These are phyloP conservation scores for Andrena praecox DNA, from an alignment of 2,888 invertebrate species.

Conservation along the genomic window DNA sequence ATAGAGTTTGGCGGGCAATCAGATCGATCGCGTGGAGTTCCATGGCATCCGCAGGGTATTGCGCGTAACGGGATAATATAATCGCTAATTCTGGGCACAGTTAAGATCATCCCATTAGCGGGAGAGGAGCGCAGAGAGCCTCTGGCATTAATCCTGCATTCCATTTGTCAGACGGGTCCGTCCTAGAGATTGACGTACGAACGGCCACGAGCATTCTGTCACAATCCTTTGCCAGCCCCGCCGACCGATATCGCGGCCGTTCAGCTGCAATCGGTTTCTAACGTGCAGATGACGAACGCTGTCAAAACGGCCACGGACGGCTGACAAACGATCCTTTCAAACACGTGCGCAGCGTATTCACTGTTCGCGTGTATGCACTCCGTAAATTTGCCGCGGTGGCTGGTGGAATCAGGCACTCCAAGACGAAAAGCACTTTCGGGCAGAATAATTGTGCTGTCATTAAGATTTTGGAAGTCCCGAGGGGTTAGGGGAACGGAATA, in stretches of 20 bases:
- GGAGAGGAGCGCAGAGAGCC: neutral
- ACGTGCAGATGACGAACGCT: slow-evolving; percentile 14
- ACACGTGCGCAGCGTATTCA: neutral
- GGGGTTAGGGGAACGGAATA: neutral
- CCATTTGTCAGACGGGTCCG: slow-evolving; percentile 54
- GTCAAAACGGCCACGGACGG: slow-evolving; percentile 21
- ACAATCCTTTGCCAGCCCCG: slow-evolving; percentile 53
- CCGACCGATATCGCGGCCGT: slow-evolving; percentile 37
- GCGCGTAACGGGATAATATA: slow-evolving; percentile 23
- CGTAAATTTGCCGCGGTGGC: neutral
- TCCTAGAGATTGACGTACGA: slow-evolving; percentile 53
- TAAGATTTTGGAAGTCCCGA: neutral
- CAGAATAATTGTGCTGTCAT: neutral
- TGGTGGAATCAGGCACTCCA: neutral
- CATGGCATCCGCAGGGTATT: neutral
- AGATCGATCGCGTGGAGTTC: neutral
- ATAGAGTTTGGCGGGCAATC: neutral
- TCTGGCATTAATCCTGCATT: slow-evolving; percentile 52
- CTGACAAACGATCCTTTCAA: slow-evolving; percentile 21
- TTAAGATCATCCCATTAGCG: slow-evolving; percentile 44
- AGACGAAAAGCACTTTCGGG: too few species aligned
- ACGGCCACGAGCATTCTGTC: slow-evolving; percentile 52
- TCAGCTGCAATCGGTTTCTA: slow-evolving; percentile 40
- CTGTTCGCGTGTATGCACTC: neutral
- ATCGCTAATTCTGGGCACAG: slow-evolving; percentile 38